phyloP scores from a whole-genome alignment of 2,797 vertebrate genomes.

The Mycteria americana region DNA sequence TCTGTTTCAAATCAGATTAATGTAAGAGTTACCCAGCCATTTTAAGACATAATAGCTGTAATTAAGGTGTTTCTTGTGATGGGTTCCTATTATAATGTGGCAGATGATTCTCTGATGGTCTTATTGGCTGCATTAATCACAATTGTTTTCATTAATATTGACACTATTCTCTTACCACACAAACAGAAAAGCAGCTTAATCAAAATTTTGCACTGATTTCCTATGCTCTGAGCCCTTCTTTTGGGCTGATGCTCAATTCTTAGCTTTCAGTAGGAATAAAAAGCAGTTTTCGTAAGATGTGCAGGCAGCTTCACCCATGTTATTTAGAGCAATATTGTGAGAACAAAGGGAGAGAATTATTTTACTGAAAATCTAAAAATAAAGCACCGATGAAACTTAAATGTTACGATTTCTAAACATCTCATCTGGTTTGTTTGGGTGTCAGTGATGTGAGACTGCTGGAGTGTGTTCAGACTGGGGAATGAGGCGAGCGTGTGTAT shows the following conservation, averaged over 20 bases:
- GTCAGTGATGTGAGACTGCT: not conserved
- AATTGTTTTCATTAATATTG: slow-evolving; percentile 54
- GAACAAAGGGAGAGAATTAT: not conserved
- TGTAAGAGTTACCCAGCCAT: slow-evolving; percentile 35
- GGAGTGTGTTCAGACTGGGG: not conserved
- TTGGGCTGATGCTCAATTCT: not conserved
- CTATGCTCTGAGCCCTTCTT: not conserved
- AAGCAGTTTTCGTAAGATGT: not conserved
- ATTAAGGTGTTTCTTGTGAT: slow-evolving; percentile 43
- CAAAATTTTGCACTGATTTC: slow-evolving; percentile 25
- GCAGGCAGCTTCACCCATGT: not conserved
- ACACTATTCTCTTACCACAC: slow-evolving; percentile 32
- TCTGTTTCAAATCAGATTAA: slow-evolving; percentile 53
- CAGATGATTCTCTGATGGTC: slow-evolving; percentile 12
- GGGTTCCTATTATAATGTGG: not conserved
- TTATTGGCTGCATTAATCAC: slow-evolving; percentile 22
- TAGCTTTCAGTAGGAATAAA: not conserved
- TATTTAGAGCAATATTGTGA: not conserved
- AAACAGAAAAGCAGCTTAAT: slow-evolving; percentile 14
- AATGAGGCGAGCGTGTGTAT: not conserved
- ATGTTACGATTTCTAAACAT: not conserved
- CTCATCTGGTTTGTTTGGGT: not conserved
- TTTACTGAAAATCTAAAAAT: not conserved
- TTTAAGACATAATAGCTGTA: slow-evolving; percentile 54
- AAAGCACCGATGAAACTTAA: not conserved